Base-by-base conservation (phyloP, 1,140 invertebrate species). In the Calliopsis andreniformis region DNA sequence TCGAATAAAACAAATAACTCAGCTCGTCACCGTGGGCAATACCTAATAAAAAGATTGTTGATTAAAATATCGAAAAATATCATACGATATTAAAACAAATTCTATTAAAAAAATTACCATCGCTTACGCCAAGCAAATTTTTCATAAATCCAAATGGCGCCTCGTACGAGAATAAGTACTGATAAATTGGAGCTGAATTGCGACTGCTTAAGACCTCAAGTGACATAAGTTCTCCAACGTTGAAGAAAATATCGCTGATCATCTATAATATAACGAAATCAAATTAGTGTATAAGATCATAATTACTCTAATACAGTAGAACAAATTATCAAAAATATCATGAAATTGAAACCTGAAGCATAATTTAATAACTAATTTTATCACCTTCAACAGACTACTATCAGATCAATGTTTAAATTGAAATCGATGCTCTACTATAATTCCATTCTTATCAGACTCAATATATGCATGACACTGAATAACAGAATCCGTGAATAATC, bases 21-120 rank as follows among this genome's bases (percentile, higher is more conserved):
- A 96, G 82, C 47, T 96, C 95, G 79, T 96, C 95, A 6, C 94
- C 95, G 84, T 96, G 95, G 51, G 94, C 93, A 5, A 94, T 94
- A 61, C 95, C 91, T 91, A 58, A 62, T 39, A 0, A 42, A 42
- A 7, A 18, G 1, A n/a, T n/a, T n/a, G n/a, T n/a, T n/a, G n/a
- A n/a, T n/a, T n/a, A n/a, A n/a, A n/a, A n/a, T n/a, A n/a, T n/a
- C n/a, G n/a, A n/a, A n/a, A n/a, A n/a, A n/a, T n/a, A n/a, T n/a
- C n/a, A n/a, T n/a, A n/a, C n/a, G n/a, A n/a, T n/a, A n/a, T n/a
- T n/a, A n/a, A n/a, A n/a, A n/a, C n/a, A n/a, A n/a, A n/a, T n/a
- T n/a, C n/a, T n/a, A n/a, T n/a, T n/a, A n/a, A n/a, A n/a, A n/a
- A n/a, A n/a, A n/a, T 78, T 75, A 90, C 90, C 85, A 30, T 84